Conservation (phyloP, 2,888 invertebrate species). For the Boloria selene region DNA sequence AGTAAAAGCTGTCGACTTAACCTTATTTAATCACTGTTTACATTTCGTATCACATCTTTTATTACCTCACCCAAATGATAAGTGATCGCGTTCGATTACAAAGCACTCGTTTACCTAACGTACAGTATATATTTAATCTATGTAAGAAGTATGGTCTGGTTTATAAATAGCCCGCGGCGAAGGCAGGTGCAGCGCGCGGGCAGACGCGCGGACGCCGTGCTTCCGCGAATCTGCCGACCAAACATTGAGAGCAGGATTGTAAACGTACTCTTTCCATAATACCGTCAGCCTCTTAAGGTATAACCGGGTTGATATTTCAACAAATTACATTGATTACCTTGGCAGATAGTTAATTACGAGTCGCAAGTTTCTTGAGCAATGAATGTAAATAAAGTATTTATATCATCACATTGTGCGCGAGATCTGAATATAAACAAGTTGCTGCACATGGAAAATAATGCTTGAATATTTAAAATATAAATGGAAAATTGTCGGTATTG, state of each 20-base stretch:
- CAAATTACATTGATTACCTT: constrained; percentile 44
- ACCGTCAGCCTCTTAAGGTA: constrained; percentile 39
- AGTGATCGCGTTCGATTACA: constrained; percentile 24
- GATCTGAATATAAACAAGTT: constrained; percentile 32
- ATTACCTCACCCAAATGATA: constrained; percentile 27
- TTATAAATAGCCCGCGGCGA: constrained; percentile 75
- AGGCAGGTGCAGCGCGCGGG: constrained; percentile 64
- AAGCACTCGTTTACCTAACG: constrained; percentile 33
- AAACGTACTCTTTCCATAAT: constrained; percentile 37
- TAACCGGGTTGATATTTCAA: constrained; percentile 37
- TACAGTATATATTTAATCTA: constrained; percentile 54
- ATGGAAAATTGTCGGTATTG: constrained; percentile 34
- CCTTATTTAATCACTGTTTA: constrained; percentile 5
- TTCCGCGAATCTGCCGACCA: constrained; percentile 65
- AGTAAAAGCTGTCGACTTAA: no score
- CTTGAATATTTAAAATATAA: constrained; percentile 26
- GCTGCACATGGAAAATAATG: constrained; percentile 31
- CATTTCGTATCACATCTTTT: constrained; percentile 15
- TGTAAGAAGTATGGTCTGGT: constrained; percentile 67
- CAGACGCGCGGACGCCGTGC: constrained; percentile 76
- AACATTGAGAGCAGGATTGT: constrained; percentile 38
- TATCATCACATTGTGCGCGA: constrained; percentile 27
- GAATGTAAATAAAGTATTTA: constrained; percentile 39
- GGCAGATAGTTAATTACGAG: constrained; percentile 41
- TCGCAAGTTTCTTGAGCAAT: constrained; percentile 39